Conservation (phyloP, 2,797 vertebrate genomes). For the Anabas testudineus region DNA sequence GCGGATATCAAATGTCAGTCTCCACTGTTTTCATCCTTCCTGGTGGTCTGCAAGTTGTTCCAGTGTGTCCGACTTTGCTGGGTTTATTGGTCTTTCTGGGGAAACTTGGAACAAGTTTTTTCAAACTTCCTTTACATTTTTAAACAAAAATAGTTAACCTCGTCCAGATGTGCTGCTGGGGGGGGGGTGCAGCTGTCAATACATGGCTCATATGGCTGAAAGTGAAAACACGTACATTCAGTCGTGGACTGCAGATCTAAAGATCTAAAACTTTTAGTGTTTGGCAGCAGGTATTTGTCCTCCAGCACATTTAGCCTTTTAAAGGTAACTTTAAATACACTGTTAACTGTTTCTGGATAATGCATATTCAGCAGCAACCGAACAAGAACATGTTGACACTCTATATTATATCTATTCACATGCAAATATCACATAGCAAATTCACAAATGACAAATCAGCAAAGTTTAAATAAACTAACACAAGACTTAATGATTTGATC, state of each 20-base stretch:
- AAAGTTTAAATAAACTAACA: not conserved
- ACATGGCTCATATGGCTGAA: not conserved
- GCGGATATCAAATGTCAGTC: not conserved
- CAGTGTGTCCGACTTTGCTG: not conserved
- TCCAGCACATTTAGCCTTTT: no score
- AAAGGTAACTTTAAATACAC: not conserved
- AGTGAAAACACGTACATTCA: no score
- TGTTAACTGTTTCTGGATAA: no score
- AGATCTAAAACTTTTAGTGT: no score
- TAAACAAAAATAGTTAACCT: not conserved
- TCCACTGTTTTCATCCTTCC: not conserved
- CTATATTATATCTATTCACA: no score
- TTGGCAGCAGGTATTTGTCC: no score
- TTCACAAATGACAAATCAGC: not conserved
- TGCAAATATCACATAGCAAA: not conserved
- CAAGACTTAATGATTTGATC: not conserved
- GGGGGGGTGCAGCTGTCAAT: not conserved
- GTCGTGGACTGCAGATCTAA: no score
- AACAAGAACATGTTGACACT: not conserved
- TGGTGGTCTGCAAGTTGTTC: not conserved
- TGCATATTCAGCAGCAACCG: no score
- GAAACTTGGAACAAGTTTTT: not conserved
- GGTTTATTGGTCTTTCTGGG: constrained; percentile 3
- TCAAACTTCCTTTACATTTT: not conserved
- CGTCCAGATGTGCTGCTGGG: not conserved